Base-by-base conservation (phyloP, 2,113 vertebrate genomes). In the Leptobrachium ailaonicum region DNA sequence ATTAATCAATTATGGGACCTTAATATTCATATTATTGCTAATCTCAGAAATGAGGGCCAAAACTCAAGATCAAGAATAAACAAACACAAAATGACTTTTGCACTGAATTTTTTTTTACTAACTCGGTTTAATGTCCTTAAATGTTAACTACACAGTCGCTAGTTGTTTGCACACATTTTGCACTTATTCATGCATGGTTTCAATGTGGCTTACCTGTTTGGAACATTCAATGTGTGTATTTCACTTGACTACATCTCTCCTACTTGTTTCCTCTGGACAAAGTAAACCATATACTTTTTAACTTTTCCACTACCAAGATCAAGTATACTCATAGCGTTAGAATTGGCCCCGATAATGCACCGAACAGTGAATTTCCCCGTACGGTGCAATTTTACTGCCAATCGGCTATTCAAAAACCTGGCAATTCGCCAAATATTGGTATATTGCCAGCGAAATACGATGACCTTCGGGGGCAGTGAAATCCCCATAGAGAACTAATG, bases 181-280 rank as follows among this genome's bases (percentile, higher is more conserved):
- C 54, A 40, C 40, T 44, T 68, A 60, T 60, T 60, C 40, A 68
- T 56, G 42, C 78, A 47, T 73, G 47, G 64, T 9, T 66, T 66
- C 6, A 67, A 10, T 74, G 71, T 11, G 41, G 53, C 64, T 58
- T 64, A 41, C 68, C 54, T 68, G 53, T 73, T 66, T 73, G 63
- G 70, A 66, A 66, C 56, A 66, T 73, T 71, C 13, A 73, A 73
- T 66, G 47, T 44, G 62, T 66, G 47, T 66, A 47, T 79, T 73
- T 72, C 60, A 54, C 45, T 74, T 58, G 63, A 68, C 63, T 66
- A 80, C 13, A 58, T 80, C 63, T 80, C 71, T 44, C 71, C 41
- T 40, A 56, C 62, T 54, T 73, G 45, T 80, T 73, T 67, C 70
- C 41, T 68, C 70, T 47, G 63, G 78, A 74, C 50, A 73, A 80